Percentiles rank a stretch among this genome's conserved stretches.
These are phyloP conservation scores for Amphibalanus amphitrite DNA, from an alignment of 1,140 invertebrate genomes.

Conservation along the genomic window DNA sequence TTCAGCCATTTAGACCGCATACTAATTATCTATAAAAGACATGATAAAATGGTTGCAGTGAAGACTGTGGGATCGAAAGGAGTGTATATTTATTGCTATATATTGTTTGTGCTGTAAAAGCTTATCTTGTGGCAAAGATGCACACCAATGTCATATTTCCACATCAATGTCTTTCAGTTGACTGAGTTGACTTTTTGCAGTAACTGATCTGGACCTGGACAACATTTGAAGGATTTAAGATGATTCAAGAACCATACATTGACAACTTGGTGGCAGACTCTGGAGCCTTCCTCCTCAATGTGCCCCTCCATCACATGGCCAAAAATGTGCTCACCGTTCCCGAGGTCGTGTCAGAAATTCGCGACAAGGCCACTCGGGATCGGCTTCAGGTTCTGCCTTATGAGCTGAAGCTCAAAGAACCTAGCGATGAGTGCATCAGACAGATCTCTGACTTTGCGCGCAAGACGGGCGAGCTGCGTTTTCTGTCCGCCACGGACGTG, in stretches of 20 bases:
- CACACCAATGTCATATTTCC: too few species aligned
- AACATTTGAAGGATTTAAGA: not conserved
- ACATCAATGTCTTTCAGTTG: too few species aligned
- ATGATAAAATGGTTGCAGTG: too few species aligned
- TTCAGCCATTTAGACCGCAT: too few species aligned
- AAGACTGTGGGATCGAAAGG: too few species aligned
- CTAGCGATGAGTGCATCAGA: constrained; percentile 21
- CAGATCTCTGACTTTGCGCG: constrained; percentile 76
- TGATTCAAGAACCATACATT: not conserved
- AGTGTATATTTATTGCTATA: too few species aligned
- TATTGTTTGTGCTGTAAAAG: too few species aligned
- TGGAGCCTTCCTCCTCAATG: constrained; percentile 14
- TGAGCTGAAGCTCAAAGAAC: constrained; percentile 60
- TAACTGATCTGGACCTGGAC: too few species aligned
- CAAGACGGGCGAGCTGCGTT: constrained; percentile 88
- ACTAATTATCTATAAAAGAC: too few species aligned
- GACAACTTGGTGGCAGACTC: constrained; percentile 14
- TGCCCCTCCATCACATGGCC: constrained; percentile 49
- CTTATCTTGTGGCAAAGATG: too few species aligned
- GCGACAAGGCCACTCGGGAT: constrained; percentile 61
- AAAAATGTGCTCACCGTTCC: constrained; percentile 67
- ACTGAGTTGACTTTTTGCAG: too few species aligned
- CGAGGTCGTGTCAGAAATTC: constrained; percentile 80
- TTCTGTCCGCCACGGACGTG: constrained; percentile 78
- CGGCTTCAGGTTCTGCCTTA: constrained; percentile 75